Percentiles rank a stretch among this genome's conserved stretches.
Evolutionary conservation across 2,113 vertebrate genomes (phyloP).

Genomic region (Salvelinus namaycush): DNA sequence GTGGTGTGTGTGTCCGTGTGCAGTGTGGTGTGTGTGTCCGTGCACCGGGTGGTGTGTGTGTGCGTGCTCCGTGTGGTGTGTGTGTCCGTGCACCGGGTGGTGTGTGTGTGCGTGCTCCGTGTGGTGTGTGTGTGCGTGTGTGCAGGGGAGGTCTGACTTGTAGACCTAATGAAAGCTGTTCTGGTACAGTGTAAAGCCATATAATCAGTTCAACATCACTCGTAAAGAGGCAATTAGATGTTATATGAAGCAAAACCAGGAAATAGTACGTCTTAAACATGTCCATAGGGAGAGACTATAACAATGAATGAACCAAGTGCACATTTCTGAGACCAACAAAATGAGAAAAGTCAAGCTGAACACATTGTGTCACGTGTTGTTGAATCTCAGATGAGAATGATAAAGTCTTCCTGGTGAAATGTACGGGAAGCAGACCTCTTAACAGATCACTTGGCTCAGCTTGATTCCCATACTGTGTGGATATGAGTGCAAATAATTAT

Average conservation of each 20-base stretch:
- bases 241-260: conserved; percentile 31
- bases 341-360: background rate
- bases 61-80: too few relatives aligned
- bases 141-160: background rate
- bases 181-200: conserved; percentile 16
- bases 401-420: background rate
- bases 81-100: too few relatives aligned
- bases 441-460: background rate
- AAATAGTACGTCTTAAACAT: conserved; percentile 22
- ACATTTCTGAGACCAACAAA: background rate
- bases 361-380: background rate
- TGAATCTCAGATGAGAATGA: background rate
- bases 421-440: background rate
- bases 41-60: too few relatives aligned
- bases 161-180: conserved; percentile 1
- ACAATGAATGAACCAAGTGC: conserved; percentile 7
- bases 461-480: background rate
- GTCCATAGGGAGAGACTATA: conserved; percentile 6
- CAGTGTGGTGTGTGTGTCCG: too few relatives aligned
- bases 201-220: background rate
- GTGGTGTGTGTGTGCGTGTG: too few relatives aligned
- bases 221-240: conserved; percentile 32
- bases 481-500: background rate
- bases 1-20: too few relatives aligned
- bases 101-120: too few relatives aligned